A percentile compares a stretch with the other conserved stretches of the same genome.
phyloP scores from a whole-genome alignment of 2,113 vertebrate genomes.

The Uria lomvia region DNA sequence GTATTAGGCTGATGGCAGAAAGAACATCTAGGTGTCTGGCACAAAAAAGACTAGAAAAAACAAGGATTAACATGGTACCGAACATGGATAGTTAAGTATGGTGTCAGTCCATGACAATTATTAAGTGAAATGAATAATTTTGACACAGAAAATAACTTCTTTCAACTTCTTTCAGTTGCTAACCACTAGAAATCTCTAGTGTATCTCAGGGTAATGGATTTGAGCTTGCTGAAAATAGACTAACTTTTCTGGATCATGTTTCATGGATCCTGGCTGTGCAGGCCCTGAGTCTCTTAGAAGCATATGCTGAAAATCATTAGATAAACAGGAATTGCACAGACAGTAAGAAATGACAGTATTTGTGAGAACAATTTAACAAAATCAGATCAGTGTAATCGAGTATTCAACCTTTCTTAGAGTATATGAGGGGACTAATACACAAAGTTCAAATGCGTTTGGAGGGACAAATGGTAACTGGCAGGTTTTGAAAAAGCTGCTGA shows the following conservation, averaged over 20 bases:
- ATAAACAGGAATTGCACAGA: not conserved
- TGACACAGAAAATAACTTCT: not conserved
- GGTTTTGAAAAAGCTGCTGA: not conserved
- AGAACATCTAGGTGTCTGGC: not conserved
- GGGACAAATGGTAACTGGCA: not conserved
- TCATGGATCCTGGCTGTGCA: not conserved
- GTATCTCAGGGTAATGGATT: not conserved
- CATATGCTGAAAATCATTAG: not conserved
- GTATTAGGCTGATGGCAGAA: not conserved
- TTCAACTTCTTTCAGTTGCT: not conserved
- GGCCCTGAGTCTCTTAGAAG: not conserved
- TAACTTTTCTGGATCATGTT: not conserved
- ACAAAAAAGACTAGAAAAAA: not conserved
- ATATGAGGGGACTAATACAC: not conserved
- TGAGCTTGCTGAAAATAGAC: not conserved
- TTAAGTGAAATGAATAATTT: not conserved
- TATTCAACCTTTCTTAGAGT: not conserved
- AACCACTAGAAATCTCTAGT: not conserved
- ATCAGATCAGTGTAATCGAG: not conserved
- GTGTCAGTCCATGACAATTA: not conserved
- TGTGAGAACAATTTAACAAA: not conserved
- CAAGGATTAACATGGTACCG: not conserved
- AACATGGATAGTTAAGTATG: not conserved
- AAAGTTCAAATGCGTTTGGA: not conserved
- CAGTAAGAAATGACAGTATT: not conserved